Evolutionary conservation across 2,113 vertebrate species (phyloP).

Genomic region (Geococcyx californianus): DNA sequence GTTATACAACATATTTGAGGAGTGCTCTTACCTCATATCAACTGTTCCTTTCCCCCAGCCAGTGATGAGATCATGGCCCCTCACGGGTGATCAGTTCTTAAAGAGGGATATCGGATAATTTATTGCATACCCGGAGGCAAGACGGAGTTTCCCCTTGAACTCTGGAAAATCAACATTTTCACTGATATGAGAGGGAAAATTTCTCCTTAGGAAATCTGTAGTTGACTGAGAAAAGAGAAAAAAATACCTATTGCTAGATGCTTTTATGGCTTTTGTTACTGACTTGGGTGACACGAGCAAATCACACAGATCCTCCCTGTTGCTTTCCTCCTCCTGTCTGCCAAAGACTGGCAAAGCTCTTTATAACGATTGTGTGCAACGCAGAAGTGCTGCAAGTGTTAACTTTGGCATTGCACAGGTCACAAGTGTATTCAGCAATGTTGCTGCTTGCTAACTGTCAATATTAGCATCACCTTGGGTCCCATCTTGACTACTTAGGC

Average conservation of each 20-base stretch:
- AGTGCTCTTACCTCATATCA: background rate
- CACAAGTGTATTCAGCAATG: background rate
- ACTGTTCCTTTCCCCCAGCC: background rate
- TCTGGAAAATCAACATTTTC: background rate
- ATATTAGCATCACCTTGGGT: background rate
- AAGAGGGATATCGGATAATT: background rate
- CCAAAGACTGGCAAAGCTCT: background rate
- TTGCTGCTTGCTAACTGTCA: background rate
- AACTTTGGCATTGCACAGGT: background rate
- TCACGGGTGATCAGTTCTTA: background rate
- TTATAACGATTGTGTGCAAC: background rate
- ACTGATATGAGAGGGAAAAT: background rate
- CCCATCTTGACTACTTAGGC: background rate
- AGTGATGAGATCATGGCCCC: background rate
- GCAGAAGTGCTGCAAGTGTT: background rate
- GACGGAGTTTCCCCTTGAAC: background rate
- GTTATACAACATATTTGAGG: background rate
- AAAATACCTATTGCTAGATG: background rate
- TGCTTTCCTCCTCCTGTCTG: background rate
- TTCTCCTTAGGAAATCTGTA: background rate
- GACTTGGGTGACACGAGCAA: background rate
- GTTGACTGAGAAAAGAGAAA: background rate
- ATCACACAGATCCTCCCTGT: background rate
- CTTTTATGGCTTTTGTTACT: background rate
- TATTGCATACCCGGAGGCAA: background rate